phyloP scores from a whole-genome alignment of 2,888 invertebrate genomes.

The Lasioglossum zephyrum region DNA sequence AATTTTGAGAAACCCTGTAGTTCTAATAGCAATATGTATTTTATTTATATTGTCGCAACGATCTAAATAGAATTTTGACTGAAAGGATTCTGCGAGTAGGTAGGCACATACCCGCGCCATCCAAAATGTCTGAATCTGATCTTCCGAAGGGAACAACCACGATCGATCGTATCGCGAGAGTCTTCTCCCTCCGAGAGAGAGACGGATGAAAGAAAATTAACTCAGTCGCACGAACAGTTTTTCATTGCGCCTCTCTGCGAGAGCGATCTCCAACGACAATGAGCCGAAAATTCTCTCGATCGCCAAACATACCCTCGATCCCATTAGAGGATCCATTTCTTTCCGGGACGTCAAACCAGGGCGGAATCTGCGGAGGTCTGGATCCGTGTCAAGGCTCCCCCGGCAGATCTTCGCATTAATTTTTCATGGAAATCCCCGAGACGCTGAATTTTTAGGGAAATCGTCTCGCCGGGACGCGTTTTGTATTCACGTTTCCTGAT shows the following conservation, averaged over 20 bases:
- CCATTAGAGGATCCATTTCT: background rate
- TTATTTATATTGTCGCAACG: background rate
- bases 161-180: background rate
- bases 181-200: background rate
- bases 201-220: slow-evolving; percentile 20
- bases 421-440: background rate
- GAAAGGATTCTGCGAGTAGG: background rate
- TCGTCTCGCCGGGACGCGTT: background rate
- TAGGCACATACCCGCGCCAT: too few relatives aligned
- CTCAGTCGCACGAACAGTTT: background rate
- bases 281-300: background rate
- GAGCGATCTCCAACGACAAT: background rate
- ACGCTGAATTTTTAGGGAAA: background rate
- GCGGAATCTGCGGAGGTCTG: background rate
- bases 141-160: slow-evolving; percentile 1
- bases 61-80: background rate
- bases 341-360: background rate
- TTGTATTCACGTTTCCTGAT: background rate
- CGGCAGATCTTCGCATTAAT: background rate
- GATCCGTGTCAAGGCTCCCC: slow-evolving; percentile 1
- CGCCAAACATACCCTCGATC: background rate
- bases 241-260: background rate
- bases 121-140: background rate
- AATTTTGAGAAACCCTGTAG: too few relatives aligned
- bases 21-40: too few relatives aligned